A percentile compares a stretch with the other conserved stretches of the same genome.
Conservation (phyloP, 2,888 invertebrate species). For the Machimus atricapillus region DNA sequence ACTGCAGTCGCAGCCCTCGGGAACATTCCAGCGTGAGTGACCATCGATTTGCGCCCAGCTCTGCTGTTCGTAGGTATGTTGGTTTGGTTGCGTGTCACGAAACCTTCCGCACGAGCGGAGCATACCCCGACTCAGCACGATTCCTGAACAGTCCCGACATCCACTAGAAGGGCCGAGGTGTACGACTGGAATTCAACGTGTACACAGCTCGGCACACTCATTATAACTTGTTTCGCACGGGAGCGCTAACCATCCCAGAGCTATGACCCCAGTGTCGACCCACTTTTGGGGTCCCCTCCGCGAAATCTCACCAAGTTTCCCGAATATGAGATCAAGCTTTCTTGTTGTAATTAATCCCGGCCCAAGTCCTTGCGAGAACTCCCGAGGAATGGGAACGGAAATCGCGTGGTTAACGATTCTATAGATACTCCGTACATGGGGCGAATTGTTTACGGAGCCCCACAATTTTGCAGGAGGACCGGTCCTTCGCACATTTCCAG, state of each 20-base stretch:
- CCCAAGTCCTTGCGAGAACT: constrained; percentile 3
- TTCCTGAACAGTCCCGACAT: background rate
- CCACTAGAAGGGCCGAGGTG: background rate
- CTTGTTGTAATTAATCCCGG: constrained; percentile 28
- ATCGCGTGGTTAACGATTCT: constrained; percentile 21
- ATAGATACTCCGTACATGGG: background rate
- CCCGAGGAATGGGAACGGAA: constrained; percentile 15
- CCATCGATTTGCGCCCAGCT: background rate
- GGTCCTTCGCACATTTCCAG: background rate
- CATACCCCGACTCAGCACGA: background rate
- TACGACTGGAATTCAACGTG: background rate
- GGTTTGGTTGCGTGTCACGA: constrained; percentile 8
- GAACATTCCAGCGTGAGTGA: background rate
- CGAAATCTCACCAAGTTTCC: constrained; percentile 6
- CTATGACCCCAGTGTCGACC: constrained; percentile 16
- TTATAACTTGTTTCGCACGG: constrained; percentile 32
- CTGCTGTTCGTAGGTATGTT: background rate
- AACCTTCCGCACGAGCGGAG: background rate
- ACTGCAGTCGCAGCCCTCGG: background rate
- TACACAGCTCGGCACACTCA: background rate
- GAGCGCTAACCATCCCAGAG: constrained; percentile 1
- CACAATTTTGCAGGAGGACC: background rate
- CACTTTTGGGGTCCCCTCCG: background rate
- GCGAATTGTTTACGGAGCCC: background rate
- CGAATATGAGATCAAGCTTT: constrained; percentile 19